A percentile compares a stretch with the other conserved stretches of the same genome.
Evolutionary conservation across 2,888 invertebrate species (phyloP).

Genomic region (Melinaea marsaeus): DNA sequence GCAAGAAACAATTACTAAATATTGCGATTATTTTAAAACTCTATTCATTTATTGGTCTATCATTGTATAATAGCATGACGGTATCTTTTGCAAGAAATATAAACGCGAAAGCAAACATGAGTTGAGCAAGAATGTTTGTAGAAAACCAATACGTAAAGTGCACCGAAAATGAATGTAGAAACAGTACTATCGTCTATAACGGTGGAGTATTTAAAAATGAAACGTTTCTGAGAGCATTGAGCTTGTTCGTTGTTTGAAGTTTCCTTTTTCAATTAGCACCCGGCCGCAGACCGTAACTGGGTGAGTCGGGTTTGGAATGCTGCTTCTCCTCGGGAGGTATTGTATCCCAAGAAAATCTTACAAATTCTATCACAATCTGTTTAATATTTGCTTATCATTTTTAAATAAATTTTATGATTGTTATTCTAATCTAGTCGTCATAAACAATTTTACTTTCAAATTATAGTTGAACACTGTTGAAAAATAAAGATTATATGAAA

Average conservation of each 20-base stretch:
- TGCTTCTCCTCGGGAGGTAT: slow-evolving; percentile 50
- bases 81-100: no score
- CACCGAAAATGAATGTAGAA: slow-evolving; percentile 9
- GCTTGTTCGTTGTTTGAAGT: slow-evolving; percentile 76
- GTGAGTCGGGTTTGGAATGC: slow-evolving; percentile 56
- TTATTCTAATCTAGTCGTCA: neutral
- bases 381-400: neutral
- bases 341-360: slow-evolving; percentile 22
- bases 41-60: no score
- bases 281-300: slow-evolving; percentile 74
- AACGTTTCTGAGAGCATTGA: slow-evolving; percentile 77
- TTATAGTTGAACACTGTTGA: no score
- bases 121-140: slow-evolving; percentile 5
- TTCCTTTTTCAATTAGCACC: slow-evolving; percentile 78
- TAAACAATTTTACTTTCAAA: no score
- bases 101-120: slow-evolving; percentile 4
- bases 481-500: no score
- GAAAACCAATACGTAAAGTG: slow-evolving; percentile 3
- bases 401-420: neutral
- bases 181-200: slow-evolving; percentile 58
- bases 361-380: neutral
- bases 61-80: no score
- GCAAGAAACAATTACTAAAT: no score
- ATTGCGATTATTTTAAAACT: no score
- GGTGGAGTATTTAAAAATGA: slow-evolving; percentile 75